Conservation (phyloP, 2,888 invertebrate genomes). For the Omphaloscelis lunosa region DNA sequence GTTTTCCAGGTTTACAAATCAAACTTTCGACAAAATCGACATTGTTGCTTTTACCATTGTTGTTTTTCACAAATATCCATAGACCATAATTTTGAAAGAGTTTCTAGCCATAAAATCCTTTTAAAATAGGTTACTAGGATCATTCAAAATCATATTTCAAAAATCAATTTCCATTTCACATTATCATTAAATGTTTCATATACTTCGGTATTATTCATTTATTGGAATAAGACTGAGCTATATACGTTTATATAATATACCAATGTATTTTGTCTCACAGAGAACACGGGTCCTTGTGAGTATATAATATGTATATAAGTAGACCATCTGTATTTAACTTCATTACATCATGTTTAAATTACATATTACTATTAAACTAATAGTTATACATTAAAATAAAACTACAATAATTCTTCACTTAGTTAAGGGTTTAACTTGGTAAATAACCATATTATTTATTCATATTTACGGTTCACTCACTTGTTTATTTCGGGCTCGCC, state of each 20-base stretch:
- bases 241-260: constrained; percentile 71
- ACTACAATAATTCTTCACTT: constrained; percentile 21
- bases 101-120: neutral
- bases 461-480: neutral
- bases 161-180: constrained; percentile 9
- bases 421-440: constrained; percentile 27
- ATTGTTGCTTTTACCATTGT: constrained; percentile 28
- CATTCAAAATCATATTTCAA: neutral
- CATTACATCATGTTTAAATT: constrained; percentile 50
- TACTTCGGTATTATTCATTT: constrained; percentile 16
- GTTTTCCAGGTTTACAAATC: neutral
- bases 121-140: neutral
- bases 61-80: constrained; percentile 16
- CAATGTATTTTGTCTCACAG: constrained; percentile 87
- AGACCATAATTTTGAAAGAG: neutral
- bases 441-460: constrained; percentile 17
- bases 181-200: constrained; percentile 31
- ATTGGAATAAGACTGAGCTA: constrained; percentile 22
- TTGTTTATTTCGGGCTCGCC: neutral
- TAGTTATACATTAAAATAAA: constrained; percentile 1
- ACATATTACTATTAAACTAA: constrained; percentile 15
- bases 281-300: constrained; percentile 90
- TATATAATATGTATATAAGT: constrained; percentile 76
- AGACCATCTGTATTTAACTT: constrained; percentile 71
- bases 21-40: neutral